These are phyloP conservation scores for Helicolenus hilgendorfi DNA, from an alignment of 2,797 vertebrate species.

Conservation along the genomic window DNA sequence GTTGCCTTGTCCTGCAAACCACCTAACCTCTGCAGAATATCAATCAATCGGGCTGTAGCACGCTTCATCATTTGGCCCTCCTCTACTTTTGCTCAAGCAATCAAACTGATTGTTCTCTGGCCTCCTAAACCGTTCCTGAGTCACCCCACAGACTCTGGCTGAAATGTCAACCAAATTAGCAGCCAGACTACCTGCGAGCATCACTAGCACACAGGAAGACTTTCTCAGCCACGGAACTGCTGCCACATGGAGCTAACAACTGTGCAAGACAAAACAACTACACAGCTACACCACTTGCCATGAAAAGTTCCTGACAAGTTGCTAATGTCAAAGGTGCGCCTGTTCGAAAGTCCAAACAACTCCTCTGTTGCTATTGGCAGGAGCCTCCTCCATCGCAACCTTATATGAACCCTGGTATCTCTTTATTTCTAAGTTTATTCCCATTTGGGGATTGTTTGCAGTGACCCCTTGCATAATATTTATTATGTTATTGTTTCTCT, in stretches of 20 bases:
- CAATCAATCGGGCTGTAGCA: slow-evolving; percentile 46
- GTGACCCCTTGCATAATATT: slow-evolving; percentile 37
- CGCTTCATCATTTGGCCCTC: slow-evolving; percentile 43
- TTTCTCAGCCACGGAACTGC: neutral
- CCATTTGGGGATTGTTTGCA: slow-evolving; percentile 31
- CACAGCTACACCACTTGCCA: slow-evolving; percentile 5
- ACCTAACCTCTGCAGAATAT: slow-evolving; percentile 57
- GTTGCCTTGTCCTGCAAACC: slow-evolving; percentile 16
- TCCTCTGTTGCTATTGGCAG: neutral
- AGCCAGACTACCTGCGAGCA: slow-evolving; percentile 42
- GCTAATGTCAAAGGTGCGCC: slow-evolving; percentile 48
- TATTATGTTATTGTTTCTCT: slow-evolving; percentile 36
- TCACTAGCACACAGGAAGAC: slow-evolving; percentile 6
- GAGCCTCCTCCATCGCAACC: neutral
- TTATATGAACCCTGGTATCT: slow-evolving; percentile 18
- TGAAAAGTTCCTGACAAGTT: slow-evolving; percentile 51
- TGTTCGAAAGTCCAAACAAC: slow-evolving; percentile 37
- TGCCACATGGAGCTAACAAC: slow-evolving; percentile 15
- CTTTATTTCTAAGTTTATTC: slow-evolving; percentile 43
- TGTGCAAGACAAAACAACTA: slow-evolving; percentile 14
- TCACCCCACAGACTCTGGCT: slow-evolving; percentile 38
- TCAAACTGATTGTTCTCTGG: slow-evolving; percentile 68
- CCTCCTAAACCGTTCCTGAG: slow-evolving; percentile 32
- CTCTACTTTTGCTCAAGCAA: slow-evolving; percentile 51
- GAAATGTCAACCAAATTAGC: slow-evolving; percentile 81